phyloP scores from a whole-genome alignment of 2,113 vertebrate genomes.

The Dolichallabes microphthalmus region DNA sequence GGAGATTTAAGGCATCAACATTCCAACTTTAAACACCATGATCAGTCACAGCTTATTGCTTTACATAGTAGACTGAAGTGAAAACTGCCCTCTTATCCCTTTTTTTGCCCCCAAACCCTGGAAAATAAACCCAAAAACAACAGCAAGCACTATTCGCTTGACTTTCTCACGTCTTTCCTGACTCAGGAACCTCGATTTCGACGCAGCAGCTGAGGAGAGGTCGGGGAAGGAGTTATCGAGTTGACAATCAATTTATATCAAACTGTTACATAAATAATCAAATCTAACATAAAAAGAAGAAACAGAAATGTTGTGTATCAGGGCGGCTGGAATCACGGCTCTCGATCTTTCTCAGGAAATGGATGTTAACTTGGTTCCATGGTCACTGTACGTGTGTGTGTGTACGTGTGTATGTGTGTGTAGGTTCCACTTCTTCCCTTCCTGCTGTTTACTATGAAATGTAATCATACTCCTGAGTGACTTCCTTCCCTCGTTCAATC shows the following conservation, averaged over 20 bases:
- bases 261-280: neutral
- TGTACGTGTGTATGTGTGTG: slow-evolving; percentile 37
- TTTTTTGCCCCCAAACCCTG: neutral
- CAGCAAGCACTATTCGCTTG: neutral
- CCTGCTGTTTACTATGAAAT: slow-evolving; percentile 66
- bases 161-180: neutral
- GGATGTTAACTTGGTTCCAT: neutral
- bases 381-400: neutral
- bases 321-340: neutral
- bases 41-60: neutral
- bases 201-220: neutral
- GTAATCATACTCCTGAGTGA: slow-evolving; percentile 66
- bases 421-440: slow-evolving; percentile 64
- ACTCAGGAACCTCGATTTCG: neutral
- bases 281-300: neutral
- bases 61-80: neutral
- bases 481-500: slow-evolving; percentile 66
- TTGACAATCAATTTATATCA: neutral
- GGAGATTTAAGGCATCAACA: neutral
- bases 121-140: neutral
- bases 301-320: neutral
- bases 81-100: neutral
- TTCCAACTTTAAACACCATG: neutral
- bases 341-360: slow-evolving; percentile 1
- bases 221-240: neutral